Percentiles rank a stretch among this genome's conserved stretches.
Evolutionary conservation across 2,797 vertebrate genomes (phyloP).

Genomic region (Rhodeus uyekii): DNA sequence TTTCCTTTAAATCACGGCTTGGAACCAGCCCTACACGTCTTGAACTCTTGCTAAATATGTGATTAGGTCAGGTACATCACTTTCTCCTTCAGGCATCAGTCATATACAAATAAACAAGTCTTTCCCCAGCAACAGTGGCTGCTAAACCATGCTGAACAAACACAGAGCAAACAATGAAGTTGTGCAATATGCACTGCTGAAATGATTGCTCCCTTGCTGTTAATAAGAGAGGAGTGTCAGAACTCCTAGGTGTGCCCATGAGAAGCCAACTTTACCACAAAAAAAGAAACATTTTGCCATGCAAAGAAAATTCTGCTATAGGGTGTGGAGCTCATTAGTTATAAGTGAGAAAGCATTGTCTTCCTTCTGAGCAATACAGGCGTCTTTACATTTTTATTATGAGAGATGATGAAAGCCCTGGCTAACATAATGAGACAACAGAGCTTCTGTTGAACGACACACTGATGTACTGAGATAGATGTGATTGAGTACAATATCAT

Average conservation of each 20-base stretch:
- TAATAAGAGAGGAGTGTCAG: slow-evolving; percentile 58
- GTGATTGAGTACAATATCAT: not conserved
- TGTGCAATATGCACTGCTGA: slow-evolving; percentile 2
- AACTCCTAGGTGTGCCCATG: slow-evolving; percentile 39
- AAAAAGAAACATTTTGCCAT: slow-evolving; percentile 30
- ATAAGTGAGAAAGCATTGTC: not conserved
- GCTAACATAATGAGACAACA: not conserved
- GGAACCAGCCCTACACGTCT: not conserved
- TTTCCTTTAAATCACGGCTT: slow-evolving; percentile 16
- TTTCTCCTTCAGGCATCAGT: not conserved
- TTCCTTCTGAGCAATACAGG: not conserved
- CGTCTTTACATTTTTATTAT: not conserved
- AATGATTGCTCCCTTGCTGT: slow-evolving; percentile 27
- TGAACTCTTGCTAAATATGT: slow-evolving; percentile 4
- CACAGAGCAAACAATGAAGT: slow-evolving; percentile 13
- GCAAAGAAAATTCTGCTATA: slow-evolving; percentile 29
- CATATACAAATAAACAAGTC: not conserved
- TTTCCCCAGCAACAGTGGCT: slow-evolving; percentile 29
- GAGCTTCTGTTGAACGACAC: not conserved
- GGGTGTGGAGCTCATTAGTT: slow-evolving; percentile 11
- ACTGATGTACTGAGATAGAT: not conserved
- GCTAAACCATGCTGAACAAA: slow-evolving; percentile 25
- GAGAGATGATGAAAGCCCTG: not conserved
- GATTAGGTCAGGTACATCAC: not conserved
- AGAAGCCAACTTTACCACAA: slow-evolving; percentile 68